Percentiles rank a stretch among this genome's conserved stretches.
phyloP scores from a whole-genome alignment of 2,113 vertebrate genomes.

The Antigone vipio region DNA sequence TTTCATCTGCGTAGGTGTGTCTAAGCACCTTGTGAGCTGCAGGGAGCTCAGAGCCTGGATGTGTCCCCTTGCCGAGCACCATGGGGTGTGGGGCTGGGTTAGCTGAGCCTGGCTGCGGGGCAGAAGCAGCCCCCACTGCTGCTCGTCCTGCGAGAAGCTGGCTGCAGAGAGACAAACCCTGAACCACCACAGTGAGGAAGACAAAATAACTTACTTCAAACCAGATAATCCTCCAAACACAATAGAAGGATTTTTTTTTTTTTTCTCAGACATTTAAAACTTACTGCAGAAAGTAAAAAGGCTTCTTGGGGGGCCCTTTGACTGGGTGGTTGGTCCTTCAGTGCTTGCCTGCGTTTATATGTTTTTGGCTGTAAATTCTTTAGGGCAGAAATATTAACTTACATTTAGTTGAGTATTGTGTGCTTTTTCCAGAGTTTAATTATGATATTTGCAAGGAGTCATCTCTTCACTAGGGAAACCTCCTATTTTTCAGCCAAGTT shows the following conservation, averaged over 20 bases:
- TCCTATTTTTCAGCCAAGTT: not conserved
- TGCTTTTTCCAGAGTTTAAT: not conserved
- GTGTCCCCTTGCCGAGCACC: not conserved
- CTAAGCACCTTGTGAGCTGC: not conserved
- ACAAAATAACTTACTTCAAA: not conserved
- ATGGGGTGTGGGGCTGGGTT: not conserved
- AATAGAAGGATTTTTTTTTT: constrained; percentile 2
- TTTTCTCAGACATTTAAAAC: not conserved
- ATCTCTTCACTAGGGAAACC: not conserved
- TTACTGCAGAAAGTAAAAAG: not conserved
- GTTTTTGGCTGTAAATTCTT: not conserved
- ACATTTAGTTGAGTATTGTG: not conserved
- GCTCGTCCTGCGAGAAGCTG: not conserved
- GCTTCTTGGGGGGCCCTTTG: not conserved
- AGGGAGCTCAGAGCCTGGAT: not conserved
- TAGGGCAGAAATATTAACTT: not conserved
- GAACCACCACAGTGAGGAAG: not conserved
- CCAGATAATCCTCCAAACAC: not conserved
- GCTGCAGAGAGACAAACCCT: not conserved
- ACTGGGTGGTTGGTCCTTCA: not conserved
- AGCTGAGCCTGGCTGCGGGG: not conserved
- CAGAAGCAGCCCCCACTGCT: not conserved
- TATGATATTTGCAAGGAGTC: not conserved
- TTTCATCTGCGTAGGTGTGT: not conserved
- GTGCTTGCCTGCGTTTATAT: not conserved